A percentile compares a stretch with the other conserved stretches of the same genome.
phyloP scores from a whole-genome alignment of 2,888 invertebrate genomes.

The Lamproptera curius region DNA sequence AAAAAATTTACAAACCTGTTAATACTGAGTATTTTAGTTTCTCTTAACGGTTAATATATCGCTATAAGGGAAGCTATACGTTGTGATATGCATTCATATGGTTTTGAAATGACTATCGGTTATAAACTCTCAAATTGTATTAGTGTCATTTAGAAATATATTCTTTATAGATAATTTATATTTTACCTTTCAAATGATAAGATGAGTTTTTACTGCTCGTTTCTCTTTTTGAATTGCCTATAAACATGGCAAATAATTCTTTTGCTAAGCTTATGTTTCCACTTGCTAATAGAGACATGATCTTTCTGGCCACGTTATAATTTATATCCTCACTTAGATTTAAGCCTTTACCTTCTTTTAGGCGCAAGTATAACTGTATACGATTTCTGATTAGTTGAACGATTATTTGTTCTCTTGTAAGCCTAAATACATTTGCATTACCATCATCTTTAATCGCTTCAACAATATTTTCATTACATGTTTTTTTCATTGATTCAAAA shows the following conservation, averaged over 20 bases:
- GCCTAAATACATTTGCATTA: constrained; percentile 30
- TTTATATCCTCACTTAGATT: constrained; percentile 40
- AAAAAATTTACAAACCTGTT: no score
- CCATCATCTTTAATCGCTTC: constrained; percentile 11
- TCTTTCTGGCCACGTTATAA: constrained; percentile 51
- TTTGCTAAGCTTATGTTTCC: constrained; percentile 51
- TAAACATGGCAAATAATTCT: constrained; percentile 53
- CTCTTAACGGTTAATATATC: no score
- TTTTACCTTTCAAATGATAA: constrained; percentile 18
- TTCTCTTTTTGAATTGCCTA: constrained; percentile 32
- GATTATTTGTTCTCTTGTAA: constrained; percentile 52
- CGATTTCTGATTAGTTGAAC: constrained; percentile 59
- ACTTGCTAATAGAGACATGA: constrained; percentile 44
- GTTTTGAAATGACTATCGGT: no score
- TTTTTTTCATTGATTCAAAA: constrained; percentile 1
- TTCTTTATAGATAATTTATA: no score
- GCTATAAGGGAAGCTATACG: no score
- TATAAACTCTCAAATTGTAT: no score
- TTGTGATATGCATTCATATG: no score
- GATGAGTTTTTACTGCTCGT: background rate
- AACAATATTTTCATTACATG: constrained; percentile 10
- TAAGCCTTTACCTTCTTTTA: constrained; percentile 38
- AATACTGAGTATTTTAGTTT: no score
- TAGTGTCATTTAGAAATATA: no score
- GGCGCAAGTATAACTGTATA: constrained; percentile 42